These are phyloP conservation scores for Xiphorhynchus elegans DNA, from an alignment of 2,113 vertebrate species.

Conservation along the genomic window DNA sequence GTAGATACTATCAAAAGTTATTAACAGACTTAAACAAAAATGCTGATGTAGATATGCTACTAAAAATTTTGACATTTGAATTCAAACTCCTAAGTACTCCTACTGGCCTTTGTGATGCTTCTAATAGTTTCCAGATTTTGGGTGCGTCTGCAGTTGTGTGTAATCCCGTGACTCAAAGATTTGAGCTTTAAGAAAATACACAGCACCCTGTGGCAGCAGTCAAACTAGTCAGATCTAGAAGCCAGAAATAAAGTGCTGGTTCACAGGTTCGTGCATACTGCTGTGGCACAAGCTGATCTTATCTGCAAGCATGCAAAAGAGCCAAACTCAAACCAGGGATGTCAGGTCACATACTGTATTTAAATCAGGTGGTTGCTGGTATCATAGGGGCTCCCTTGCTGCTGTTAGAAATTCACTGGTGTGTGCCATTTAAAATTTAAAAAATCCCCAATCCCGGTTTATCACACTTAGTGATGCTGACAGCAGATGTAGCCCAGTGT, in stretches of 20 bases:
- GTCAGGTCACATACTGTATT: neutral
- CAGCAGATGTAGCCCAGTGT: neutral
- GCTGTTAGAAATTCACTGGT: neutral
- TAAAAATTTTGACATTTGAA: neutral
- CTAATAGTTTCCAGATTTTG: neutral
- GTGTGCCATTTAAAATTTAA: neutral
- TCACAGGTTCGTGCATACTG: neutral
- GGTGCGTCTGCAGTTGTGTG: neutral
- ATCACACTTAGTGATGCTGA: neutral
- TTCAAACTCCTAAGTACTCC: neutral
- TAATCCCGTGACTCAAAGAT: neutral
- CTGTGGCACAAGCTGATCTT: neutral
- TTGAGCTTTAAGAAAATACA: neutral
- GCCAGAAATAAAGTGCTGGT: neutral
- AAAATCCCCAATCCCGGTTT: neutral
- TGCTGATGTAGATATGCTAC: neutral
- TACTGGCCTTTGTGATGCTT: neutral
- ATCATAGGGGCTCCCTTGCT: neutral
- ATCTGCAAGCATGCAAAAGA: accelerated
- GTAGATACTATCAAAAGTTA: neutral
- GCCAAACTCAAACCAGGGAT: neutral
- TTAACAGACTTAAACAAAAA: neutral
- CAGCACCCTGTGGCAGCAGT: neutral
- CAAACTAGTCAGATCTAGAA: neutral
- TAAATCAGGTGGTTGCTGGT: neutral